A percentile compares a stretch with the other conserved stretches of the same genome.
phyloP scores from a whole-genome alignment of 2,888 invertebrate genomes.

The Chrysolina oricalcia region DNA sequence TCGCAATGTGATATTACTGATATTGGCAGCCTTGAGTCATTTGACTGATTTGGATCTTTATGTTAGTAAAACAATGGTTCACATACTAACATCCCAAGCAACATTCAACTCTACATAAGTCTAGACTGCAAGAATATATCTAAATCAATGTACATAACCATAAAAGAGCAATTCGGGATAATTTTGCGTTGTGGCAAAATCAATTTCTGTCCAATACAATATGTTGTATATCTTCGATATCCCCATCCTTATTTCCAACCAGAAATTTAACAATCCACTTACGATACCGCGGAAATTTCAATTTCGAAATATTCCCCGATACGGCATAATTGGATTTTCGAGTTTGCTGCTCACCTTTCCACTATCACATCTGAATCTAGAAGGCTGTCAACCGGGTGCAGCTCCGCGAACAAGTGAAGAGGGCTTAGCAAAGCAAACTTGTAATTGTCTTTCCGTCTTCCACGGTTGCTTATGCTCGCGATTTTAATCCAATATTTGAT shows the following conservation, averaged over 20 bases:
- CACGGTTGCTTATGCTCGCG: constrained; percentile 46
- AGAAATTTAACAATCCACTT: constrained; percentile 7
- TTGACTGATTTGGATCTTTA: too few species aligned
- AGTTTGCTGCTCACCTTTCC: constrained; percentile 24
- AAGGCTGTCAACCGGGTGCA: constrained; percentile 22
- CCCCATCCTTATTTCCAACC: background rate
- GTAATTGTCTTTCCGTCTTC: constrained; percentile 49
- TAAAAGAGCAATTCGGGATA: too few species aligned
- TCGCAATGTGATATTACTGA: too few species aligned
- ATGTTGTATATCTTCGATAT: background rate
- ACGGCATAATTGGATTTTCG: constrained; percentile 15
- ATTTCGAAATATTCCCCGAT: constrained; percentile 17
- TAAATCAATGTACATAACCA: too few species aligned
- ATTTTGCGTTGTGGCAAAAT: background rate
- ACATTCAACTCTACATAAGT: too few species aligned
- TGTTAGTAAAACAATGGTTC: too few species aligned
- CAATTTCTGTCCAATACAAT: background rate
- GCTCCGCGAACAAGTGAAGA: constrained; percentile 26
- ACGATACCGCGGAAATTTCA: constrained; percentile 9
- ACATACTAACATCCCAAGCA: too few species aligned
- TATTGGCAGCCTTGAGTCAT: too few species aligned
- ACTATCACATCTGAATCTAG: constrained; percentile 15
- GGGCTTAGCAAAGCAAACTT: constrained; percentile 44
- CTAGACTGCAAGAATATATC: too few species aligned
- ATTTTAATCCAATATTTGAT: constrained; percentile 60